phyloP scores from a whole-genome alignment of 1,140 invertebrate genomes.

The Drosophila equinoxialis region DNA sequence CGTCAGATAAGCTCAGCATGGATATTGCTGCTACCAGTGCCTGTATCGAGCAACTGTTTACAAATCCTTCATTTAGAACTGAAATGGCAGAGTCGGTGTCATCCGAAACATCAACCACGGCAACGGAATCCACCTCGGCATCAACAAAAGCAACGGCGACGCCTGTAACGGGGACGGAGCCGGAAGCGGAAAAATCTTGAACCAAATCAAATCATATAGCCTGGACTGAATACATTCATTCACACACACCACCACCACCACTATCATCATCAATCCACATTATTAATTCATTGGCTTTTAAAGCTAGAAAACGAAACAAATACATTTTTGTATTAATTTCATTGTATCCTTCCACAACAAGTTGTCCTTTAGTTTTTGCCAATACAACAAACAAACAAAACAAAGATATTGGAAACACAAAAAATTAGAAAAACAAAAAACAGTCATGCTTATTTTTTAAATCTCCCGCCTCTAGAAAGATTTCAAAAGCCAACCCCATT shows the following conservation, averaged over 20 bases:
- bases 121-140: not conserved
- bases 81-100: slow-evolving; percentile 6
- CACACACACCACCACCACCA: not conserved
- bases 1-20: not conserved
- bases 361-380: not conserved
- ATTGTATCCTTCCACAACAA: not conserved
- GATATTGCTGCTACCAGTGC: slow-evolving; percentile 22
- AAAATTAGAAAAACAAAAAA: not conserved
- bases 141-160: not conserved
- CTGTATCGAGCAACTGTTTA: slow-evolving; percentile 28
- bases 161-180: not conserved
- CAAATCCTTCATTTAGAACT: slow-evolving; percentile 26
- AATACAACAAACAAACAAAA: not conserved
- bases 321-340: not conserved
- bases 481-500: too few relatives aligned
- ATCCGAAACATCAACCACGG: not conserved
- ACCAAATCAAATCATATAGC: not conserved
- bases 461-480: too few relatives aligned
- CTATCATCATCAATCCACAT: not conserved
- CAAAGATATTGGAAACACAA: not conserved
- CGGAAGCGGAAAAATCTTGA: slow-evolving; percentile 30
- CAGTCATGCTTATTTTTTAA: not conserved
- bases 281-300: not conserved
- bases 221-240: not conserved
- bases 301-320: not conserved